Evolutionary conservation across 2,888 invertebrate genomes (phyloP), one percentile per base, ranked within the genome.

Genomic region (Spatulosminthurus flaviceps): DNA sequence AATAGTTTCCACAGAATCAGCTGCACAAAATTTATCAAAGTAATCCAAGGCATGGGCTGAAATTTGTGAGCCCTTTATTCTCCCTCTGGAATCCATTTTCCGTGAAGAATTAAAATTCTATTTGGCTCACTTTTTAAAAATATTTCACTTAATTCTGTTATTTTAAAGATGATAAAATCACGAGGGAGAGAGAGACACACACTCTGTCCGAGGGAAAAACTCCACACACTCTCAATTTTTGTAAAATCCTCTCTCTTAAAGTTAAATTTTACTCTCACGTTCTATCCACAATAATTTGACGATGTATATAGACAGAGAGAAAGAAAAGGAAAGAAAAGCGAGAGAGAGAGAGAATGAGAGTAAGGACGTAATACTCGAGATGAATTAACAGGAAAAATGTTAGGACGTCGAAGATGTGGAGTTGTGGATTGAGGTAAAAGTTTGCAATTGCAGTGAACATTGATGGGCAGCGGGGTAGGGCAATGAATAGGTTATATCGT

Each of bases 21-120:
- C 96, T 82, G 92, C 92, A 88, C 95, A 94, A 89, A 97, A 96
- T 87, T 93, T 93, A 88, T 98, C 96, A 89, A 98, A 98, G 87
- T 94, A 91, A 87, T 95, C 95, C 83, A 92, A 92, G 61, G 95
- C 95, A 87, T 92, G 90, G 22, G 88, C 87, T 80, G 86, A 34
- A n/a, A 26, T 34, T 64, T 78, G 78, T 7, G 64, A 71, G 4
- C 64, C 22, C 72, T 64, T 71, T 29, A 72, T 60, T 64, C 72
- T 71, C 28, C 41, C 66, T 21, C 29, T 64, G 9, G 76, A 29
- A 60, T 60, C 26, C 51, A 73, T 73, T 51, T 51, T 51, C 34
- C 34, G 5, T 34, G 5, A 9, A 41, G 41, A 41, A 41, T 41
- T 51, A 11, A 16, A 2, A 19, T 13, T 9, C 16, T 5, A 34